Evolutionary conservation across 2,113 vertebrate genomes (phyloP), one percentile per base, ranked within the genome.

Genomic region (Oreochromis niloticus): DNA sequence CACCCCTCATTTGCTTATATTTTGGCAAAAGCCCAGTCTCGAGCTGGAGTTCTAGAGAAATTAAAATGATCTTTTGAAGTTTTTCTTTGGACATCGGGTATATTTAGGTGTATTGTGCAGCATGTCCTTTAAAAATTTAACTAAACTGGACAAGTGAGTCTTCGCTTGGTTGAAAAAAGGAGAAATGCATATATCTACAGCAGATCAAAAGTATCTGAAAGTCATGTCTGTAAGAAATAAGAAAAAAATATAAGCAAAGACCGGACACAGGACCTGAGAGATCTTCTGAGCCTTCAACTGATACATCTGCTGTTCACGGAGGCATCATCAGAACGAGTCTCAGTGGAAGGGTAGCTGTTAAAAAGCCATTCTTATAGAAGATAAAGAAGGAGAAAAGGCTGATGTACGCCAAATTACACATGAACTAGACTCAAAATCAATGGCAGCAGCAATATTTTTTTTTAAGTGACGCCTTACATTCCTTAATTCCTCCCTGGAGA

Each of bases 241-340:
- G 0, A 43, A 39, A 0, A 4, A 13, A 0, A 71, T 24, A 24
- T 16, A 43, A 22, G 22, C 39, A 46, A 73, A 16, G 39, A 43
- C 66, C 66, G 43, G 13, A 71, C 66, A 43, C 5, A 73, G 14
- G 39, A 0, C 39, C 66, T 43, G 39, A 16, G 66, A 43, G 39
- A 71, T 6, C 66, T 16, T 46, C 66, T 71, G 66, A 43, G n/a
- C 0, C 3, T 71, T 71, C 66, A 46, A 16, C 22, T 4, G 22
- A 46, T 43, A 24, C 39, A 0, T 43, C 13, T 71, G 39, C 0
- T 27, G 66, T 43, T 71, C 66, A 16, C n/a, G 16, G 19, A 24
- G n/a, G 66, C 36, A 0, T 43, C 66, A 0, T 71, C 66, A 71
- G n/a, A 9, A 71, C 43, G 4, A 24, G 66, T 6, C 66, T 71